Evolutionary conservation across 2,888 invertebrate genomes (phyloP).

Genomic region (Lasius fuliginosus): DNA sequence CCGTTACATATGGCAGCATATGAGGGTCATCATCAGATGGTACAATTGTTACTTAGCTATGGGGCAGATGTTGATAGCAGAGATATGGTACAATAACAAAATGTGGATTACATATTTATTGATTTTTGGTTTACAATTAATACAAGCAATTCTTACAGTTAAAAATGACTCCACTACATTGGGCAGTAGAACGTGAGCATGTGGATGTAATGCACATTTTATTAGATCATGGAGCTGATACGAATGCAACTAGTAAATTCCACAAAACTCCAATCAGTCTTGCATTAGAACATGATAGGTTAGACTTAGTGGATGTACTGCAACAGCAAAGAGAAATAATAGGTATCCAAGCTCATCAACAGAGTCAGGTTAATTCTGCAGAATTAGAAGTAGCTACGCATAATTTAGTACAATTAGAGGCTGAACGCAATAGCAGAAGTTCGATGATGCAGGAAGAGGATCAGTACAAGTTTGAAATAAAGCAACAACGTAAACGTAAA

Average conservation of each 20-base stretch:
- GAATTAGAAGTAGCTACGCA: slow-evolving; percentile 84
- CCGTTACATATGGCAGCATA: slow-evolving; percentile 96
- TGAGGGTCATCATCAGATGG: slow-evolving; percentile 93
- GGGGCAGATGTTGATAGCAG: slow-evolving; percentile 91
- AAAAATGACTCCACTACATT: slow-evolving; percentile 97
- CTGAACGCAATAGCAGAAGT: slow-evolving; percentile 70
- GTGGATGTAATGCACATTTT: slow-evolving; percentile 90
- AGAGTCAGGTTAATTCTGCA: slow-evolving; percentile 78
- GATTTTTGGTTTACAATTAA: not conserved
- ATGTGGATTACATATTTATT: not conserved
- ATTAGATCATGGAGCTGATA: slow-evolving; percentile 92
- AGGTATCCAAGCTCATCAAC: slow-evolving; percentile 76
- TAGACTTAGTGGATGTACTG: slow-evolving; percentile 88
- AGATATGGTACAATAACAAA: slow-evolving; percentile 90
- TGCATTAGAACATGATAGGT: slow-evolving; percentile 89
- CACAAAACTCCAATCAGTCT: slow-evolving; percentile 90
- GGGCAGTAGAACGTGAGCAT: slow-evolving; percentile 96
- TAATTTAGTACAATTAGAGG: slow-evolving; percentile 82
- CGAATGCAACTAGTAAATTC: slow-evolving; percentile 91
- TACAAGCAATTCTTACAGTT: slow-evolving; percentile 87
- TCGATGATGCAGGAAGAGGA: slow-evolving; percentile 68
- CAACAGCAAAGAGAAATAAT: slow-evolving; percentile 85
- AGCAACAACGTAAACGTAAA: slow-evolving; percentile 78
- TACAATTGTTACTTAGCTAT: slow-evolving; percentile 90
- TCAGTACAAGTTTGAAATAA: slow-evolving; percentile 71